Evolutionary conservation across 2,113 vertebrate species (phyloP).

Genomic region (Lathamus discolor): DNA sequence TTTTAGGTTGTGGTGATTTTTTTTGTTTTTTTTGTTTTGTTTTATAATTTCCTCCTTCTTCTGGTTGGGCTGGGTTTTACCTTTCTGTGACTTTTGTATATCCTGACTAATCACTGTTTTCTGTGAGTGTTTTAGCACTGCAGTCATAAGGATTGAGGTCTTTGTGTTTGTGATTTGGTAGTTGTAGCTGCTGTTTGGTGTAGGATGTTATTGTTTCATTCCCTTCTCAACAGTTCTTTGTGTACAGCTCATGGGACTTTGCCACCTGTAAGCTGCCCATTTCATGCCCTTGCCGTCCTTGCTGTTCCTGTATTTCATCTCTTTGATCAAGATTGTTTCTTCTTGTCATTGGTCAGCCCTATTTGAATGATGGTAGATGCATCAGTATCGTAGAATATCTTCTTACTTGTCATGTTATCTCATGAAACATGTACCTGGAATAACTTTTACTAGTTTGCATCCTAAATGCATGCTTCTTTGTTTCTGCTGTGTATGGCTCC

Average conservation of each 20-base stretch:
- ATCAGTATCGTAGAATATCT: not conserved
- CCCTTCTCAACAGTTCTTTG: not conserved
- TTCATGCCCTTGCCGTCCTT: not conserved
- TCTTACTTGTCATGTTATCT: not conserved
- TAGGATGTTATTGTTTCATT: not conserved
- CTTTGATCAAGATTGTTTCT: not conserved
- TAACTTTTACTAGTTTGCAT: not conserved
- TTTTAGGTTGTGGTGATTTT: not conserved
- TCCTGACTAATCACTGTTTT: not conserved
- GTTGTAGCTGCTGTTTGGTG: not conserved
- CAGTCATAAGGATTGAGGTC: not conserved
- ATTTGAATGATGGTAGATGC: not conserved
- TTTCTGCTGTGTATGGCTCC: not conserved
- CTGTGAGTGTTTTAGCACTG: not conserved
- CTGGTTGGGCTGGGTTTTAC: not conserved
- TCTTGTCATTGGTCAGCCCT: not conserved
- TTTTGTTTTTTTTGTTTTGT: too few relatives aligned
- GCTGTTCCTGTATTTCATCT: not conserved
- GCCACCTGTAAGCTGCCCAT: accelerated
- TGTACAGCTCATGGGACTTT: not conserved
- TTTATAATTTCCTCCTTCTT: not conserved
- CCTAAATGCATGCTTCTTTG: not conserved
- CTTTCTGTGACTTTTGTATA: not conserved
- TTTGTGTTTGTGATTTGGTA: not conserved
- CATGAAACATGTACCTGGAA: not conserved